Conservation (phyloP, 2,113 vertebrate genomes). For the Phylloscopus whistleri region DNA sequence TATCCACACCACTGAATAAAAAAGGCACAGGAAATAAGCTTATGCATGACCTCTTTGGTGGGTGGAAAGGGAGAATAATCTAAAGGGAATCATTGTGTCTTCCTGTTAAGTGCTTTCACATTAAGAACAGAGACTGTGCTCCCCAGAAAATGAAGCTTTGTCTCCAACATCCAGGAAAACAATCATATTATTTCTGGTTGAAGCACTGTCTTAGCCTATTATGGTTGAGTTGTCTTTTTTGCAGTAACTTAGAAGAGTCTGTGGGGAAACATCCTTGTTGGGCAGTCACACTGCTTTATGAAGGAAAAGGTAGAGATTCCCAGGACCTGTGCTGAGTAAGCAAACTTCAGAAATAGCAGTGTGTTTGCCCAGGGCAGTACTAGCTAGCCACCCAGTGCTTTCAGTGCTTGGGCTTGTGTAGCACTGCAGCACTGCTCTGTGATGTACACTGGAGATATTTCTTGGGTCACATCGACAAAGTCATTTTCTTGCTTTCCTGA, state of each 20-base stretch:
- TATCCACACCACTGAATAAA: background rate
- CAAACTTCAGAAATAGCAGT: background rate
- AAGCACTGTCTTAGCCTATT: background rate
- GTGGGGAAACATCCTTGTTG: background rate
- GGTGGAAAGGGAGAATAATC: background rate
- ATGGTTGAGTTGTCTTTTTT: background rate
- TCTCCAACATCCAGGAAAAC: background rate
- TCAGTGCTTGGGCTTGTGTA: background rate
- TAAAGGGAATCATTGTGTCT: background rate
- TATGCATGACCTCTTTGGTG: fast-evolving
- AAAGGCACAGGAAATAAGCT: background rate
- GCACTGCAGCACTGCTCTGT: fast-evolving
- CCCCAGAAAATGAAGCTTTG: background rate
- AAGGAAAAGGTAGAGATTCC: background rate
- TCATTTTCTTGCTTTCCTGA: background rate
- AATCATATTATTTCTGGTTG: background rate
- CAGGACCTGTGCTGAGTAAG: background rate
- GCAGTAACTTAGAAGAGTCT: background rate
- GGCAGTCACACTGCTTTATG: background rate
- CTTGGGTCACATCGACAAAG: background rate
- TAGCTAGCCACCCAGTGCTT: background rate
- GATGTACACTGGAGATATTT: background rate
- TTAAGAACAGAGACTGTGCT: background rate
- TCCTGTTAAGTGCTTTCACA: background rate
- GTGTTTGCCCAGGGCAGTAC: background rate